Evolutionary conservation across 2,888 invertebrate genomes (phyloP).

Genomic region (Oscheius onirici): DNA sequence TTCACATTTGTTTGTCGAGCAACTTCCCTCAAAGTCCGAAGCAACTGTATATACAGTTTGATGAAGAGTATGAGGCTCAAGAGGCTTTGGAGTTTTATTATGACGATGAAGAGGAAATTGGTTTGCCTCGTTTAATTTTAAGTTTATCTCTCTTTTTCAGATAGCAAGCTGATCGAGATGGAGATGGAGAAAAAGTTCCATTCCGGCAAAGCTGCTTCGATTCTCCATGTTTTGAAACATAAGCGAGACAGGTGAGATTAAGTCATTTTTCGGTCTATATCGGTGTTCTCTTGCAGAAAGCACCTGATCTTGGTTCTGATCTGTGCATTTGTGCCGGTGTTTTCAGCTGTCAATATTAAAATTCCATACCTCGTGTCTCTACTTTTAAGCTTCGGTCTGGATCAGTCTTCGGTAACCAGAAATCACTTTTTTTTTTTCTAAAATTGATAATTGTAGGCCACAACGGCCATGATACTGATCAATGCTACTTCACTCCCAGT

Average conservation of each 20-base stretch:
- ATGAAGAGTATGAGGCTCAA: constrained; percentile 46
- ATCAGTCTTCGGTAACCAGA: constrained; percentile 45
- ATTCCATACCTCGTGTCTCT: constrained; percentile 61
- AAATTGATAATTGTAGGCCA: constrained; percentile 36
- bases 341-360: constrained; percentile 65
- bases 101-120: constrained; percentile 52
- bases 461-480: constrained; percentile 55
- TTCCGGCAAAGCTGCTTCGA: constrained; percentile 9
- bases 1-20: constrained; percentile 52
- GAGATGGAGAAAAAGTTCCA: constrained; percentile 17
- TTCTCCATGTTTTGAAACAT: constrained; percentile 20
- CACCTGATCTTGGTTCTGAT: constrained; percentile 58
- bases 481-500: constrained; percentile 55
- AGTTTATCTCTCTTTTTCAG: neutral
- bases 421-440: neutral
- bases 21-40: constrained; percentile 66
- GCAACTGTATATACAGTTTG: constrained; percentile 62
- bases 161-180: constrained; percentile 21
- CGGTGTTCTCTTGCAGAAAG: constrained; percentile 44
- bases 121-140: constrained; percentile 28
- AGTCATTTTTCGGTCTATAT: neutral
- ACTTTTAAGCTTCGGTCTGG: constrained; percentile 58
- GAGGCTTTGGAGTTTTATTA: constrained; percentile 60
- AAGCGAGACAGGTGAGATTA: constrained; percentile 9
- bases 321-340: constrained; percentile 60